Evolutionary conservation across 2,888 invertebrate species (phyloP).

Genomic region (Therioaphis trifolii): DNA sequence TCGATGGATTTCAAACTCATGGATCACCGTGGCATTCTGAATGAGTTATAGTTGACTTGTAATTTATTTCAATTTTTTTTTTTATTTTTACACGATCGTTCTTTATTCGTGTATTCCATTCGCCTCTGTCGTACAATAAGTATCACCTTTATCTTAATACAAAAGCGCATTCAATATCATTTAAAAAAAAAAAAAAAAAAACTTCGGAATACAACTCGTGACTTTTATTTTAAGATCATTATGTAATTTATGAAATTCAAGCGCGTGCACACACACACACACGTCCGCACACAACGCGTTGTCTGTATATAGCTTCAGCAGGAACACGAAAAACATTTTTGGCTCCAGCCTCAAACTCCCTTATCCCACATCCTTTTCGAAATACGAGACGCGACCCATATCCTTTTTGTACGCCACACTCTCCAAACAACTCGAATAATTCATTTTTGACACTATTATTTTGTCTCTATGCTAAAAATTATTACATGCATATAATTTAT

Average conservation of each 20-base stretch:
- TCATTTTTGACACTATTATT: slow-evolving; percentile 29
- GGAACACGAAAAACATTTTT: slow-evolving; percentile 56
- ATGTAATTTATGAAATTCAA: slow-evolving; percentile 19
- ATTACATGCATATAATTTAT: too few relatives aligned
- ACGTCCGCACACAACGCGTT: background rate
- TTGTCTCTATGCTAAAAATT: background rate
- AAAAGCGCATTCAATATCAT: slow-evolving; percentile 7
- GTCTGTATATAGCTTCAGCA: background rate
- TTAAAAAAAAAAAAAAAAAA: background rate
- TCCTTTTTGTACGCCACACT: background rate
- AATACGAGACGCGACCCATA: slow-evolving; percentile 34
- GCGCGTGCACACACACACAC: background rate
- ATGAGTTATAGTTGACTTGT: slow-evolving; percentile 2
- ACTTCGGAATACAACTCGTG: background rate
- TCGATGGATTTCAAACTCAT: background rate
- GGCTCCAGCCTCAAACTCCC: slow-evolving; percentile 11
- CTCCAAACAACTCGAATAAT: background rate
- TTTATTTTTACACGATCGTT: too few relatives aligned
- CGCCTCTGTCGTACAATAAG: too few relatives aligned
- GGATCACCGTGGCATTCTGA: background rate
- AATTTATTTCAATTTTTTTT: too few relatives aligned
- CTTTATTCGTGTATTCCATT: too few relatives aligned
- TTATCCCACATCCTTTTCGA: slow-evolving; percentile 4
- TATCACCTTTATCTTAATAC: too few relatives aligned
- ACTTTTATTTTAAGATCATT: slow-evolving; percentile 15